Evolutionary conservation across 1,140 invertebrate species (phyloP).

Genomic region (Musca vetustissima): DNA sequence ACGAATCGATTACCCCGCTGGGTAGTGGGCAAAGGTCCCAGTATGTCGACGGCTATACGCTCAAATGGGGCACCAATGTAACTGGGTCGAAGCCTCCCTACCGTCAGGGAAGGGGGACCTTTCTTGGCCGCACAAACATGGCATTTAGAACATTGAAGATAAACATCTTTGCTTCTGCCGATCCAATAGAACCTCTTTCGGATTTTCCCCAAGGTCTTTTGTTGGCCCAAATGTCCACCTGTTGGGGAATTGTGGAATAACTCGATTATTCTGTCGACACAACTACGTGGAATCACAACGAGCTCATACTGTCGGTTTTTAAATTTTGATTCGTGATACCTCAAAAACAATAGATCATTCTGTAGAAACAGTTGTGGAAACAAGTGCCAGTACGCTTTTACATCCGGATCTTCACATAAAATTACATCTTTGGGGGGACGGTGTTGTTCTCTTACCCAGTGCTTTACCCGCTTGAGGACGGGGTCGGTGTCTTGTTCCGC

Average conservation of each 20-base stretch:
- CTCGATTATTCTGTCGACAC: background rate
- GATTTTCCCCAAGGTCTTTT: conserved; percentile 30
- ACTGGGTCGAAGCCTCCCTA: conserved; percentile 29
- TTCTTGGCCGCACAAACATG: conserved; percentile 33
- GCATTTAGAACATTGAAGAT: conserved; percentile 37
- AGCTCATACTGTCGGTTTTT: background rate
- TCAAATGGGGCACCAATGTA: conserved; percentile 35
- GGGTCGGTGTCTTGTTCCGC: background rate
- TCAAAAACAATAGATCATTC: background rate
- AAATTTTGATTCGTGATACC: background rate
- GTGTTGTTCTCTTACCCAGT: background rate
- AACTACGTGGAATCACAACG: background rate
- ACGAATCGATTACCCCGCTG: conserved; percentile 45
- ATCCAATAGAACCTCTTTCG: conserved; percentile 34
- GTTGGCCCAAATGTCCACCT: conserved; percentile 32
- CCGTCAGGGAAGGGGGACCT: conserved; percentile 28
- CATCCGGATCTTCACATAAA: background rate
- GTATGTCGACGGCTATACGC: conserved; percentile 47
- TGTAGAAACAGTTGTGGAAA: background rate
- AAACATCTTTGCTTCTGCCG: conserved; percentile 32
- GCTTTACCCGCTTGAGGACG: background rate
- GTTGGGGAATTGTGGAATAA: conserved; percentile 27
- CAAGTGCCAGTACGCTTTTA: background rate
- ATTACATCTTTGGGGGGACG: background rate
- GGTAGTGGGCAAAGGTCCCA: conserved; percentile 42